These are phyloP conservation scores for Vulpes lagopus DNA, from an alignment of 2,113 vertebrate species.

Conservation along the genomic window DNA sequence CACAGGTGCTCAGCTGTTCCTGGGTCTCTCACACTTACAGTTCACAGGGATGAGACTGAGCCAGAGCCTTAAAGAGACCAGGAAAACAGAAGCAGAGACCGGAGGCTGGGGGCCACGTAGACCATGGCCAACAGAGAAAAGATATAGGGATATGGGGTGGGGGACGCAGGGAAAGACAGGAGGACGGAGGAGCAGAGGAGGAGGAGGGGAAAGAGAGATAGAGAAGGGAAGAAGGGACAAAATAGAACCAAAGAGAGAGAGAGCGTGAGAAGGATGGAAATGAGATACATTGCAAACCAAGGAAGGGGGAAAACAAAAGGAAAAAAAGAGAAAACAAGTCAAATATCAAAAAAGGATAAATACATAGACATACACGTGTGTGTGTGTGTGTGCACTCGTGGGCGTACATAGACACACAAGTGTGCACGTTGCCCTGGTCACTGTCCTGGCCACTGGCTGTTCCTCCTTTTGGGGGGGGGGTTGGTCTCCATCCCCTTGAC, in stretches of 20 bases:
- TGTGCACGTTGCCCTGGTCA: neutral
- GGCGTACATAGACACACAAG: rapidly evolving
- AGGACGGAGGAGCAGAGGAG: neutral
- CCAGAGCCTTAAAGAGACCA: neutral
- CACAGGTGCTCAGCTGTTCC: neutral
- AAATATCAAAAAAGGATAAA: neutral
- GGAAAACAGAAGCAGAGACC: neutral
- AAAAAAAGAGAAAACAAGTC: neutral
- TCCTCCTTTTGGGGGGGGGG: too few relatives aligned
- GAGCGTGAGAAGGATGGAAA: neutral
- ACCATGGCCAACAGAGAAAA: too few relatives aligned
- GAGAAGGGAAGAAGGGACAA: too few relatives aligned
- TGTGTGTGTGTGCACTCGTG: neutral
- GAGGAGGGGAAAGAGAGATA: too few relatives aligned
- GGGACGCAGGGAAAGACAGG: too few relatives aligned
- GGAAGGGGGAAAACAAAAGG: constrained; percentile 30
- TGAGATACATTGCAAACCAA: neutral
- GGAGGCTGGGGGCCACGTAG: neutral
- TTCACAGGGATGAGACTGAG: neutral
- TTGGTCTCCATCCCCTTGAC: neutral
- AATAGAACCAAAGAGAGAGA: neutral
- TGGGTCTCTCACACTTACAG: rapidly evolving
- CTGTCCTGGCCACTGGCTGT: rapidly evolving
- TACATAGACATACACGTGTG: rapidly evolving
- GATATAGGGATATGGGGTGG: too few relatives aligned